Evolutionary conservation across 1,140 invertebrate genomes (phyloP).

Genomic region (Arctopsyche grandis): DNA sequence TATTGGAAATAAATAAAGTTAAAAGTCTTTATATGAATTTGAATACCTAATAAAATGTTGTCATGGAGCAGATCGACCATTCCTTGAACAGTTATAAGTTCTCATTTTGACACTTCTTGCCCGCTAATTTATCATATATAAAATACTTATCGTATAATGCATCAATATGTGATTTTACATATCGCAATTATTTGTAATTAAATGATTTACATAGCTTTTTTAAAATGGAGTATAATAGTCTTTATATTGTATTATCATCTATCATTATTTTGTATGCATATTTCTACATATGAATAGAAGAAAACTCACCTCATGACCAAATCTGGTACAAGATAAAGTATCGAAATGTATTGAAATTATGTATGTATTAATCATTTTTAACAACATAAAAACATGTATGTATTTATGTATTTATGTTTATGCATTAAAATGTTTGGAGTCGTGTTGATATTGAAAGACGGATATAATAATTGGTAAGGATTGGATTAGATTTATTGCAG

Average conservation of each 20-base stretch:
- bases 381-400: background rate
- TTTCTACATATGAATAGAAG: too few species aligned
- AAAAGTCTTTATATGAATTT: background rate
- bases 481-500: background rate
- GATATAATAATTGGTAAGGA: background rate
- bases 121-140: background rate
- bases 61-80: too few species aligned
- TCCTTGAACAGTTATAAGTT: too few species aligned
- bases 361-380: background rate
- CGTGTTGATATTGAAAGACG: background rate
- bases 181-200: conserved; percentile 12
- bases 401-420: background rate
- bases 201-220: conserved; percentile 17
- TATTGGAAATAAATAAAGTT: background rate
- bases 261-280: too few species aligned
- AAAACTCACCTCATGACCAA: too few species aligned
- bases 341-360: too few species aligned
- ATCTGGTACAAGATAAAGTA: too few species aligned
- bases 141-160: background rate
- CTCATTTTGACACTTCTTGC: background rate
- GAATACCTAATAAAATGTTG: background rate
- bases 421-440: background rate
- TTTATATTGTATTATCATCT: background rate
- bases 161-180: conserved; percentile 30
- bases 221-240: background rate